These are phyloP conservation scores for Trematocara stigmaticum DNA, from an alignment of 2,113 vertebrate genomes.

Conservation along the genomic window DNA sequence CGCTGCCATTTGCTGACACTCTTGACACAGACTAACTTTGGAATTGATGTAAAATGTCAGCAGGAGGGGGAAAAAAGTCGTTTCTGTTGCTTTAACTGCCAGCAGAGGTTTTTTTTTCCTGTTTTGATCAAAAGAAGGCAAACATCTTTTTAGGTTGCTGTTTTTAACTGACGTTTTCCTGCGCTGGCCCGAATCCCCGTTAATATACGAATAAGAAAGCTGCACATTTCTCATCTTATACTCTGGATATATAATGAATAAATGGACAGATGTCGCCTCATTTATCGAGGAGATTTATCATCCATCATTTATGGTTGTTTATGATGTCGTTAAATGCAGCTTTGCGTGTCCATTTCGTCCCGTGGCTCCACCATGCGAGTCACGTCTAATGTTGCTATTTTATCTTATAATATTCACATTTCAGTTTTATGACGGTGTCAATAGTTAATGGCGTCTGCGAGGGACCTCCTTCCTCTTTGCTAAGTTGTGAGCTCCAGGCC, in stretches of 20 bases:
- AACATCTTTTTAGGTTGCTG: neutral
- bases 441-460: conserved; percentile 48
- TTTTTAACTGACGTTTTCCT: neutral
- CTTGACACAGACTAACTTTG: conserved; percentile 7
- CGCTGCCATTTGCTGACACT: conserved; percentile 3
- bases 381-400: neutral
- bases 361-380: neutral
- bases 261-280: neutral
- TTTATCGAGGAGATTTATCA: neutral
- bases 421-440: conserved; percentile 23
- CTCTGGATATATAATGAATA: neutral
- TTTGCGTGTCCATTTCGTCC: neutral
- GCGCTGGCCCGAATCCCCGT: neutral
- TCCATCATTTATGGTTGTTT: conserved; percentile 18
- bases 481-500: conserved; percentile 15
- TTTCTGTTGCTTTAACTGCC: conserved; percentile 1
- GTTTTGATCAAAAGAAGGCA: neutral
- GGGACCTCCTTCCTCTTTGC: conserved; percentile 34
- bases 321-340: conserved; percentile 11
- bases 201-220: neutral
- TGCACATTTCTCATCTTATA: neutral
- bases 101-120: neutral
- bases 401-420: conserved; percentile 5
- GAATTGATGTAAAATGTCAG: conserved; percentile 25
- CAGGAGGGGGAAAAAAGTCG: neutral